Conservation (phyloP, 2,888 invertebrate species). For the Nymphalis polychloros region DNA sequence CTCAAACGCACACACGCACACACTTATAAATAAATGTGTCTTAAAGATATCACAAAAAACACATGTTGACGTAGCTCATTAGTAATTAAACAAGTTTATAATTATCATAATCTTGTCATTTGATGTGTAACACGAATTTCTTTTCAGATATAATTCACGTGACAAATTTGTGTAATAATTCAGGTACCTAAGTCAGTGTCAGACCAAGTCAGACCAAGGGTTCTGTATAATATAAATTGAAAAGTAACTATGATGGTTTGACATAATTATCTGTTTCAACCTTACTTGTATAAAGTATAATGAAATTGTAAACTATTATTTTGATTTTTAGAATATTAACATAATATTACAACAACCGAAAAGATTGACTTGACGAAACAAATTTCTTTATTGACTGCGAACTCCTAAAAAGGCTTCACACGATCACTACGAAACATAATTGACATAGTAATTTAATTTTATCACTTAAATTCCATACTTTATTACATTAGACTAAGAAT, state of each 20-base stretch:
- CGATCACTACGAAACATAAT: background rate
- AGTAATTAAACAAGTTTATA: conserved; percentile 7
- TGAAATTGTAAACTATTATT: no score
- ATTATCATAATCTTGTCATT: conserved; percentile 18
- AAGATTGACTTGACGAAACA: background rate
- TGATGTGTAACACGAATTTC: background rate
- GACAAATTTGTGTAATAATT: no score
- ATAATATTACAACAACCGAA: background rate
- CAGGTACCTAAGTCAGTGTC: no score
- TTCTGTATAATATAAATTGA: no score
- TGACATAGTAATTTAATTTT: conserved; percentile 2
- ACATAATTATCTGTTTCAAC: no score
- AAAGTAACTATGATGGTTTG: no score
- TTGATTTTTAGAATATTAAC: no score
- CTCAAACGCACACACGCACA: no score
- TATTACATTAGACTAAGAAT: background rate
- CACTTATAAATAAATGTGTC: conserved; percentile 12
- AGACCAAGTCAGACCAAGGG: no score
- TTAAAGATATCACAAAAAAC: conserved; percentile 10
- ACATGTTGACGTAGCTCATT: conserved; percentile 20
- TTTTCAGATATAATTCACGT: no score
- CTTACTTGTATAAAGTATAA: no score
- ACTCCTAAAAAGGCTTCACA: background rate
- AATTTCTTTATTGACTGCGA: background rate
- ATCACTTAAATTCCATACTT: conserved; percentile 5